Conservation (phyloP, 23 tunicate species). For the Pegea sp. region DNA sequence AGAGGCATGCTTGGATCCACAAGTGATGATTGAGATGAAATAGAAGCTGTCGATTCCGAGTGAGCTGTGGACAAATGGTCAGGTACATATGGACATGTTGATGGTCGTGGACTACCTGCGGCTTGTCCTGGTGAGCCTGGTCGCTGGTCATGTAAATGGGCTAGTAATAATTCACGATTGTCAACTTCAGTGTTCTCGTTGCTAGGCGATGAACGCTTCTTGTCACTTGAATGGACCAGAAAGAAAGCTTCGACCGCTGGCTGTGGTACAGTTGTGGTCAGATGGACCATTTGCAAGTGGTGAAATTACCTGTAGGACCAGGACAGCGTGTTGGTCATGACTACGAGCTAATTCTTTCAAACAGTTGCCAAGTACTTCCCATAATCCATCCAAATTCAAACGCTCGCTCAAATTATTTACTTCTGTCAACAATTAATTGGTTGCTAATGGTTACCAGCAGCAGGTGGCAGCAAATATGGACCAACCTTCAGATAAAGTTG, state of each 20-base stretch:
- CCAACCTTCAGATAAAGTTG: slow-evolving; percentile 5
- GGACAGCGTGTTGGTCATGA: slow-evolving; percentile 91
- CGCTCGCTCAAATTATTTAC: slow-evolving; percentile 44
- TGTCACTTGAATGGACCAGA: slow-evolving; percentile 85
- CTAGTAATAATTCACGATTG: slow-evolving; percentile 40
- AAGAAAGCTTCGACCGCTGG: slow-evolving; percentile 98
- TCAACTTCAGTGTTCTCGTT: slow-evolving; percentile 32
- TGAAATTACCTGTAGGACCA: slow-evolving; percentile 66
- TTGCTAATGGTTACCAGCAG: too few species aligned
- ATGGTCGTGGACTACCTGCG: slow-evolving; percentile 12
- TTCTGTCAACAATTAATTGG: too few species aligned
- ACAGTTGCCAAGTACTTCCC: slow-evolving; percentile 84
- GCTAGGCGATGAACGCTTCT: slow-evolving; percentile 13
- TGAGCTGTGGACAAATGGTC: too few species aligned
- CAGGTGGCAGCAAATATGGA: too few species aligned
- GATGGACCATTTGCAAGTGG: too few species aligned
- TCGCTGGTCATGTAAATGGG: slow-evolving; percentile 63
- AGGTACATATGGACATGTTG: too few species aligned
- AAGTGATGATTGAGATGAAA: slow-evolving; percentile 20
- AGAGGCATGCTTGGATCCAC: slow-evolving; percentile 38
- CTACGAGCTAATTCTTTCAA: slow-evolving; percentile 78
- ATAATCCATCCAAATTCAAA: slow-evolving; percentile 61
- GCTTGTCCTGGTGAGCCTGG: slow-evolving; percentile 42
- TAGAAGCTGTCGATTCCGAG: too few species aligned
- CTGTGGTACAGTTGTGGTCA: slow-evolving; percentile 9